Conservation (phyloP, 2,797 vertebrate genomes). For the Lutjanus argentimaculatus region DNA sequence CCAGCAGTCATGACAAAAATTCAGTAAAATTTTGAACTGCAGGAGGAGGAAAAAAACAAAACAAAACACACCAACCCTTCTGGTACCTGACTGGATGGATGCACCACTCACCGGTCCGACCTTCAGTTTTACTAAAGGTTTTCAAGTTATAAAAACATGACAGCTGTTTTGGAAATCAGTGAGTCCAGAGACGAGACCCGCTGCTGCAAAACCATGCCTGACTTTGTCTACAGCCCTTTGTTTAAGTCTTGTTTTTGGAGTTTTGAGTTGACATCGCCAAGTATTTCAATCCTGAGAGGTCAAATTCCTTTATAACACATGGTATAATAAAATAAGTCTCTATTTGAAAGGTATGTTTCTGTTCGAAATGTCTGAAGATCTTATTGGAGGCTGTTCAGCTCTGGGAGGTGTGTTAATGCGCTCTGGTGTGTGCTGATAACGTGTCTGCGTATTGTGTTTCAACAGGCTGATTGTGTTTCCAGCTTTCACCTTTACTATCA, state of each 20-base stretch:
- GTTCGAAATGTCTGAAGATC: not conserved
- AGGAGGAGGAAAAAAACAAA: no score
- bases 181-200: not conserved
- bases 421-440: slow-evolving; percentile 58
- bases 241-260: not conserved
- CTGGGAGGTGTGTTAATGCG: not conserved
- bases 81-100: not conserved
- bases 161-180: not conserved
- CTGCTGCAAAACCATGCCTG: not conserved
- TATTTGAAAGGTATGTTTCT: not conserved
- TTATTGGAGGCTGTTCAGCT: not conserved
- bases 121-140: not conserved
- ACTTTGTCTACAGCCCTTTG: not conserved
- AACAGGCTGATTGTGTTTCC: slow-evolving; percentile 52
- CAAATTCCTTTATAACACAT: no score
- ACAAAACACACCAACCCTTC: not conserved
- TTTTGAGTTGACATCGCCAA: not conserved
- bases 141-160: not conserved
- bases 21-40: no score
- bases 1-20: no score
- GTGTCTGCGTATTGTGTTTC: slow-evolving; percentile 37
- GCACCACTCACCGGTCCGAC: not conserved
- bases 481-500: slow-evolving; percentile 48
- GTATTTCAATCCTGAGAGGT: no score
- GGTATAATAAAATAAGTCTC: not conserved